Evolutionary conservation across 2,797 vertebrate species (phyloP).

Genomic region (Moxostoma hubbsi): DNA sequence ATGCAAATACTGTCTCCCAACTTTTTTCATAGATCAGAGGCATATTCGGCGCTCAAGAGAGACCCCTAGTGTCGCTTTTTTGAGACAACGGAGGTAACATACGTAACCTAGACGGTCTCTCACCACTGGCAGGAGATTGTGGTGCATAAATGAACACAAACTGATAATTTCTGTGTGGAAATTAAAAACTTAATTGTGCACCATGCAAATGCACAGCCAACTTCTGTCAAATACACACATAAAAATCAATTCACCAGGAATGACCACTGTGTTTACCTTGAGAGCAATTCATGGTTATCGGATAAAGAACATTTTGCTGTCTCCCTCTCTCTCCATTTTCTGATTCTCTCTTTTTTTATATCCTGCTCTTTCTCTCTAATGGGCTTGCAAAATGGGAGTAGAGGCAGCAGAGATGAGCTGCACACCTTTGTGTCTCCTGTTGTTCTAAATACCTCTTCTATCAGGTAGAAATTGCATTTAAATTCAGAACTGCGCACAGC

Average conservation of each 20-base stretch:
- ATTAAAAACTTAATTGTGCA: too few species aligned
- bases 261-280: constrained; percentile 43
- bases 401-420: constrained; percentile 48
- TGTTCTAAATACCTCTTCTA: constrained; percentile 53
- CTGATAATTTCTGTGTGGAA: constrained; percentile 23
- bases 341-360: constrained; percentile 23
- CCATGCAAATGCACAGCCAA: constrained; percentile 5
- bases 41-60: too few species aligned
- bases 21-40: too few species aligned
- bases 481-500: constrained; percentile 58
- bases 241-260: constrained; percentile 25
- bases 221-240: constrained; percentile 16
- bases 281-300: constrained; percentile 27
- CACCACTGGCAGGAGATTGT: constrained; percentile 33
- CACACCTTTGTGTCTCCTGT: constrained; percentile 50
- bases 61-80: too few species aligned
- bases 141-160: constrained; percentile 42
- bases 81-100: too few species aligned
- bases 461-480: constrained; percentile 59
- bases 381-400: constrained; percentile 40
- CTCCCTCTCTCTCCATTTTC: constrained; percentile 18
- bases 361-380: constrained; percentile 15
- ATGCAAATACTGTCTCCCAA: too few species aligned
- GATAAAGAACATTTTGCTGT: constrained; percentile 26
- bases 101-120: too few species aligned